Conservation (phyloP, 2,888 invertebrate genomes). For the Cryptocephalus primarius region DNA sequence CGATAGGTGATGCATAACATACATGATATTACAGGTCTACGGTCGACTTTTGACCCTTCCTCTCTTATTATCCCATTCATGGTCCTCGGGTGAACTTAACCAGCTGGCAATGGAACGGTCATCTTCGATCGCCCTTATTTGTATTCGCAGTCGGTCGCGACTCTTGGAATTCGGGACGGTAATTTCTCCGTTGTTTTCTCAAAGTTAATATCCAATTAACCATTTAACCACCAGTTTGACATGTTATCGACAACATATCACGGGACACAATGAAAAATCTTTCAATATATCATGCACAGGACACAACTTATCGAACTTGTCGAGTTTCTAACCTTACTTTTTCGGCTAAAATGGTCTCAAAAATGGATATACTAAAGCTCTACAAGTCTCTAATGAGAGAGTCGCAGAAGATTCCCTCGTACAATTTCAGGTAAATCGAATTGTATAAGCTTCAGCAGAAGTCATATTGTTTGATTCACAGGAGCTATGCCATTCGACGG, state of each 20-base stretch:
- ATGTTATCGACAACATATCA: no score
- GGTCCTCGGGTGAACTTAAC: slow-evolving; percentile 32
- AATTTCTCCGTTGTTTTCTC: no score
- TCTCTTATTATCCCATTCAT: slow-evolving; percentile 51
- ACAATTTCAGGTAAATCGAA: not conserved
- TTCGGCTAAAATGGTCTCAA: no score
- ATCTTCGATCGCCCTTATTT: slow-evolving; percentile 12
- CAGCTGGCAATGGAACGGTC: slow-evolving; percentile 26
- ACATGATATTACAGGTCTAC: slow-evolving; percentile 67
- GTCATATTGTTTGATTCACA: not conserved
- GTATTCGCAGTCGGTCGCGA: no score
- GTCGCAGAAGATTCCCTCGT: not conserved
- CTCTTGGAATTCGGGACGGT: no score
- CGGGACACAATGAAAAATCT: no score
- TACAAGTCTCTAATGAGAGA: not conserved
- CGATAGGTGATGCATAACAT: slow-evolving; percentile 28
- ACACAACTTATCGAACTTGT: no score
- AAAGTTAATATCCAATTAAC: no score
- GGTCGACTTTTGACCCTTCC: slow-evolving; percentile 50
- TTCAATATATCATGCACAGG: no score
- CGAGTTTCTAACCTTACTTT: no score
- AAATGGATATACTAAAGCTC: not conserved
- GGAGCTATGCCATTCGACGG: not conserved
- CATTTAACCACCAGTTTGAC: no score
- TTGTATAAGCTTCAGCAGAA: no score